A percentile compares a stretch with the other conserved stretches of the same genome.
phyloP scores from a whole-genome alignment of 2,113 vertebrate genomes.

The Myrmecophaga tridactyla region DNA sequence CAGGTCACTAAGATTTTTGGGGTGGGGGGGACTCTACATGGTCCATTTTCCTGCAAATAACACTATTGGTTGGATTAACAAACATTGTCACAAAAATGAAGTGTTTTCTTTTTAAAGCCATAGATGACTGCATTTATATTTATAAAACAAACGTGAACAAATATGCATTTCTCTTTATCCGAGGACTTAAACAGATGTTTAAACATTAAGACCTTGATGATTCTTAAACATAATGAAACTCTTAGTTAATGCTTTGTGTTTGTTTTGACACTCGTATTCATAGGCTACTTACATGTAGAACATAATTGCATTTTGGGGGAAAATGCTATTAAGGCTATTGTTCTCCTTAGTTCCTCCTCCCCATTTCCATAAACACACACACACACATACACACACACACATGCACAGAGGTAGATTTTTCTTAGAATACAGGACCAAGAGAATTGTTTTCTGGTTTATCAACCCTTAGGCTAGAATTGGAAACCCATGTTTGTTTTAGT shows the following conservation, averaged over 20 bases:
- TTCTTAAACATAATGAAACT: conserved; percentile 47
- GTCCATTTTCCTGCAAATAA: conserved; percentile 23
- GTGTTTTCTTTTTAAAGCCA: not conserved
- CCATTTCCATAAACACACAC: not conserved
- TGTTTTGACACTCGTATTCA: conserved; percentile 29
- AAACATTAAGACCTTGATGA: not conserved
- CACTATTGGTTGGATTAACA: conserved; percentile 40
- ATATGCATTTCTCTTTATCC: conserved; percentile 45
- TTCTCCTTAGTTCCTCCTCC: not conserved
- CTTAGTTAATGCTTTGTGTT: conserved; percentile 50
- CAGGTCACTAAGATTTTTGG: not conserved
- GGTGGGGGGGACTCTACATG: not conserved
- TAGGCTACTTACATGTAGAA: conserved; percentile 23
- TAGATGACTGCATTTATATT: conserved; percentile 32
- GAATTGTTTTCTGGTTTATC: conserved; percentile 5
- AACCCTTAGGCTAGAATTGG: not conserved
- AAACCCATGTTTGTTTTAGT: conserved; percentile 10
- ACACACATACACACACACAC: too few species aligned
- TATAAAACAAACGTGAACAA: conserved; percentile 52
- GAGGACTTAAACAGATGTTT: conserved; percentile 30
- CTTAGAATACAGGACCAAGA: not conserved
- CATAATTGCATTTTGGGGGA: conserved; percentile 19
- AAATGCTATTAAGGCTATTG: not conserved
- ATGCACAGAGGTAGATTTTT: not conserved
- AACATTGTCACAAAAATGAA: conserved; percentile 9